Evolutionary conservation across 2,797 vertebrate species (phyloP).

Genomic region (Peromyscus attwateri): DNA sequence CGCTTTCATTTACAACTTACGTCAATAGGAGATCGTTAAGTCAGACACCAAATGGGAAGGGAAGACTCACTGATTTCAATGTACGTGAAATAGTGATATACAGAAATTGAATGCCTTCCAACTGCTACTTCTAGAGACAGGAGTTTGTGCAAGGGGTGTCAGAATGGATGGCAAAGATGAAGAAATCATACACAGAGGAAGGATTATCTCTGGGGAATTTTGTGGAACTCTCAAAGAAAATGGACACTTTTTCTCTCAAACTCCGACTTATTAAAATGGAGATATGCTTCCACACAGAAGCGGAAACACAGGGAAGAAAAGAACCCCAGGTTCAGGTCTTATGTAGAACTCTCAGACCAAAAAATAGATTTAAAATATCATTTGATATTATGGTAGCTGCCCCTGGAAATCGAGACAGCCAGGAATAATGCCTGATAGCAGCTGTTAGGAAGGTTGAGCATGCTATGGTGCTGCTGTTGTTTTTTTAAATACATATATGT

Average conservation of each 20-base stretch:
- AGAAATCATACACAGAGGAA: not conserved
- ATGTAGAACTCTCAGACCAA: not conserved
- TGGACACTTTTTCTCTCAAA: not conserved
- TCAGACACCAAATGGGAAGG: not conserved
- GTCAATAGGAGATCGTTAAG: constrained; percentile 3
- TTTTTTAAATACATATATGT: not conserved
- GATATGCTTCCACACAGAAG: constrained; percentile 32
- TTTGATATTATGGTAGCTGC: not conserved
- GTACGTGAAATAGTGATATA: not conserved
- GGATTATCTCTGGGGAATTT: constrained; percentile 3
- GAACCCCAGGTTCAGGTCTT: not conserved
- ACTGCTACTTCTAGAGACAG: not conserved
- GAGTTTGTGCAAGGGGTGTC: not conserved
- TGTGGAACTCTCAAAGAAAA: constrained; percentile 47
- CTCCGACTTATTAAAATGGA: constrained; percentile 8
- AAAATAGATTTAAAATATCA: constrained; percentile 30
- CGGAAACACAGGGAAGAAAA: not conserved
- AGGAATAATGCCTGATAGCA: not conserved
- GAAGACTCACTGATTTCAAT: not conserved
- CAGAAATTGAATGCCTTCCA: constrained; percentile 30
- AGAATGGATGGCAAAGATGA: not conserved
- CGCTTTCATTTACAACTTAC: not conserved
- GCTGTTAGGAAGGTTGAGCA: not conserved
- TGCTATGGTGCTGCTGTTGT: not conserved
- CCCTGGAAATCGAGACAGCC: not conserved